Conservation (phyloP, 2,113 vertebrate species). For the Heterotilapia buettikoferi region DNA sequence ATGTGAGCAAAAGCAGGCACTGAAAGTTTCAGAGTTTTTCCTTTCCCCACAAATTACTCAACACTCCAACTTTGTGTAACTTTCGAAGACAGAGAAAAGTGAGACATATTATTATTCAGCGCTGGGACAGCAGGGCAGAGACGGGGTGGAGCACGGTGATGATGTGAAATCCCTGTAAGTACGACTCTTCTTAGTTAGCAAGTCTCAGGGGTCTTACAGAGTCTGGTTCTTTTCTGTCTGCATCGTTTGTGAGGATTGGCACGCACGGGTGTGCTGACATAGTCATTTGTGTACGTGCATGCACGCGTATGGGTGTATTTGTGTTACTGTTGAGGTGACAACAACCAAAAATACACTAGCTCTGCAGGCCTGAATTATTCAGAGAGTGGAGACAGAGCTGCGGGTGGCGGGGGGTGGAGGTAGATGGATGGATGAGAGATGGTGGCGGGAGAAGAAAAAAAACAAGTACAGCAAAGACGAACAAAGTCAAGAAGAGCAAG, state of each 20-base stretch:
- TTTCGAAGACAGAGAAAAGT: neutral
- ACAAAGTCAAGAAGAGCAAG: neutral
- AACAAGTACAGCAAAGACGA: neutral
- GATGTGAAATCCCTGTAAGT: neutral
- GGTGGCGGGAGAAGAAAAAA: neutral
- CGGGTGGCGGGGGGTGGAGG: neutral
- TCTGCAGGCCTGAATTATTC: constrained; percentile 52
- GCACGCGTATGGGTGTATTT: neutral
- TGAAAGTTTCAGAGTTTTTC: neutral
- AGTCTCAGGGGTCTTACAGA: neutral
- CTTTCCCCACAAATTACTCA: neutral
- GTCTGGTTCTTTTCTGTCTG: neutral
- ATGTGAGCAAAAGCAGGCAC: neutral
- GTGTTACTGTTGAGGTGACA: constrained; percentile 40
- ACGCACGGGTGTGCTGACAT: neutral
- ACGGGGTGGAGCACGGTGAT: neutral
- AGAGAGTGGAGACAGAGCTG: constrained; percentile 8
- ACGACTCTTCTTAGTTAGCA: neutral
- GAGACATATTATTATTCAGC: neutral
- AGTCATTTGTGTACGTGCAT: neutral
- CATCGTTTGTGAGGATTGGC: neutral
- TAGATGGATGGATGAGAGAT: neutral
- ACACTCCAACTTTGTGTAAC: neutral
- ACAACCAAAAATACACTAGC: constrained; percentile 40
- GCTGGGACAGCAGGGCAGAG: neutral